Conservation (phyloP, 92 coral and sea anemone species). For the Paragorgia papillata region DNA sequence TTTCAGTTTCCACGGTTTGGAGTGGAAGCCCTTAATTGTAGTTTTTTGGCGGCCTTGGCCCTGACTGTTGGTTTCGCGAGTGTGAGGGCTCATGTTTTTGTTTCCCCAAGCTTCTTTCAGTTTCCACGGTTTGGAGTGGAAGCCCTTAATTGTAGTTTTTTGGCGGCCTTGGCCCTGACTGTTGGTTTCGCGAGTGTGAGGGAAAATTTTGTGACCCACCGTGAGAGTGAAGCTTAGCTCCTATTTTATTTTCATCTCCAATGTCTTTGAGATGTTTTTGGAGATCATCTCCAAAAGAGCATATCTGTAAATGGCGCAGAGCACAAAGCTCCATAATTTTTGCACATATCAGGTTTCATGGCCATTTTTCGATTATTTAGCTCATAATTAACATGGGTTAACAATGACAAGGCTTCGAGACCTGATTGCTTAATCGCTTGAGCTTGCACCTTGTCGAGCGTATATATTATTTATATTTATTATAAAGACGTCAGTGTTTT, state of each 20-base stretch:
- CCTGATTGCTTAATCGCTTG: slow-evolving; percentile 47
- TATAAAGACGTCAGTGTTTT: too few relatives aligned
- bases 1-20: neutral
- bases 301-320: slow-evolving; percentile 33
- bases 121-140: neutral
- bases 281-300: slow-evolving; percentile 63
- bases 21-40: neutral
- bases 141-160: slow-evolving; percentile 4
- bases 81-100: too few relatives aligned
- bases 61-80: too few relatives aligned
- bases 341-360: neutral
- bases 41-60: neutral
- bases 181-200: too few relatives aligned
- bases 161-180: neutral
- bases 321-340: slow-evolving; percentile 9
- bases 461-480: too few relatives aligned
- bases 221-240: slow-evolving; percentile 1
- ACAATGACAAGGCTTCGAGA: slow-evolving; percentile 64
- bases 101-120: too few relatives aligned
- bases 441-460: slow-evolving; percentile 24
- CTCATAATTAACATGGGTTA: slow-evolving; percentile 53
- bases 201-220: too few relatives aligned
- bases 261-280: slow-evolving; percentile 67
- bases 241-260: slow-evolving; percentile 66
- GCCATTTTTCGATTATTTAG: slow-evolving; percentile 47